Evolutionary conservation across 2,113 vertebrate genomes (phyloP).

Genomic region (Morone chrysops): DNA sequence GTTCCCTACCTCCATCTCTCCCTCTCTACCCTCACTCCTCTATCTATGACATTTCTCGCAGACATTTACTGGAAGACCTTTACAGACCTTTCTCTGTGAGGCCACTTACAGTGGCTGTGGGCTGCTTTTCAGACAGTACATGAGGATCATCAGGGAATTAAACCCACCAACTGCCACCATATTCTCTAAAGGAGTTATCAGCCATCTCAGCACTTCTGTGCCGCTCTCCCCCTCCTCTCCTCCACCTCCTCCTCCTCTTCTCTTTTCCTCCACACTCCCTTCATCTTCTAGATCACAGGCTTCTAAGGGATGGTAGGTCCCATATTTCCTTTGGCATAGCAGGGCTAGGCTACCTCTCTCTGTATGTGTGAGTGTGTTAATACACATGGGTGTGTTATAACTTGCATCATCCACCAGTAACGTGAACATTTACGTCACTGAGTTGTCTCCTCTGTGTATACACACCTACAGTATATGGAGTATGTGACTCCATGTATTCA

Average conservation of each 20-base stretch:
- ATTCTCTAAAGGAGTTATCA: conserved; percentile 64
- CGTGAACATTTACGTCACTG: conserved; percentile 51
- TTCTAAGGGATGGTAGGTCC: conserved; percentile 48
- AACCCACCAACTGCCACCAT: conserved; percentile 51
- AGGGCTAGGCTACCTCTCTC: conserved; percentile 30
- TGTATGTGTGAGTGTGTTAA: conserved; percentile 38
- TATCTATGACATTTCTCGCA: conserved; percentile 63
- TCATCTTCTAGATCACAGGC: conserved; percentile 60
- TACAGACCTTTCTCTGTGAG: conserved; percentile 45
- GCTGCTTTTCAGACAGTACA: conserved; percentile 35
- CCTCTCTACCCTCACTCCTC: conserved; percentile 6
- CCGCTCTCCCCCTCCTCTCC: neutral
- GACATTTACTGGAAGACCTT: conserved; percentile 69
- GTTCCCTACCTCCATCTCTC: conserved; percentile 10
- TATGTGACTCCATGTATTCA: conserved; percentile 21
- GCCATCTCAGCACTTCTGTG: conserved; percentile 56
- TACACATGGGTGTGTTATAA: conserved; percentile 39
- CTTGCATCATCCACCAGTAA: conserved; percentile 49
- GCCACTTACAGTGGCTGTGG: conserved; percentile 45
- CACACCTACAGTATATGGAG: conserved; percentile 15
- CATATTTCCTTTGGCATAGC: conserved; percentile 52
- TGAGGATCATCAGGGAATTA: conserved; percentile 63
- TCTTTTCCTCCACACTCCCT: conserved; percentile 33
- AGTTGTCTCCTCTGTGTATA: conserved; percentile 40
- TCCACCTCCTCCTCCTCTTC: conserved; percentile 36